Evolutionary conservation across 2,797 vertebrate genomes (phyloP).

Genomic region (Pelodytes ibericus): DNA sequence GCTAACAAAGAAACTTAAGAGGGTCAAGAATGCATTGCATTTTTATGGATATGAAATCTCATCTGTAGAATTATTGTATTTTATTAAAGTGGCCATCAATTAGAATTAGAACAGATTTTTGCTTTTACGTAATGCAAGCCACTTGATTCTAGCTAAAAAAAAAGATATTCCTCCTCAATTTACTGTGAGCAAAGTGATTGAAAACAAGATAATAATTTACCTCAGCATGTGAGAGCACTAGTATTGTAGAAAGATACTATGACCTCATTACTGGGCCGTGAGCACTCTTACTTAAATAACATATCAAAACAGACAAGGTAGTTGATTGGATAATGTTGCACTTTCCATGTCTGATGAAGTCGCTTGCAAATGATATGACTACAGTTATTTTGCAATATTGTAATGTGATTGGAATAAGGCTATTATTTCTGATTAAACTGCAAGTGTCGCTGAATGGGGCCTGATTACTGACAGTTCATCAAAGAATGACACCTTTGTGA

Average conservation of each 20-base stretch:
- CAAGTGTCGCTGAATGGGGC: conserved; percentile 1
- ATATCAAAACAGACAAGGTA: not conserved
- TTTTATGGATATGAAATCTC: not conserved
- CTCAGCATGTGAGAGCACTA: conserved; percentile 7
- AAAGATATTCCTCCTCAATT: conserved; percentile 18
- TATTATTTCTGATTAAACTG: conserved; percentile 28
- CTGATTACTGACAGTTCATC: conserved; percentile 13
- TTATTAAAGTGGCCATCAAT: not conserved
- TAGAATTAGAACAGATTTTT: conserved; percentile 12
- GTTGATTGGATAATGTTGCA: conserved; percentile 5
- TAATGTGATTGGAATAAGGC: not conserved
- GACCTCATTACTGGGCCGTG: conserved; percentile 29
- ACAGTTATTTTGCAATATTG: not conserved
- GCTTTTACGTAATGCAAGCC: conserved; percentile 7
- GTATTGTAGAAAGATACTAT: not conserved
- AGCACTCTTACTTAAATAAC: conserved; percentile 12
- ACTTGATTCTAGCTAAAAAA: not conserved
- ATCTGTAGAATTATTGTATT: conserved; percentile 6
- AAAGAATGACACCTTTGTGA: not conserved
- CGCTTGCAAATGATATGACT: not conserved
- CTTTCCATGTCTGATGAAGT: conserved; percentile 2
- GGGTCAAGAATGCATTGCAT: not conserved
- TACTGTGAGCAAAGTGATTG: conserved; percentile 19
- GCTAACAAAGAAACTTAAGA: not conserved
- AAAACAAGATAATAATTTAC: conserved; percentile 16